Percentiles rank a stretch among this genome's conserved stretches.
Conservation (phyloP, 2,113 vertebrate species). For the Galeopterus variegatus region DNA sequence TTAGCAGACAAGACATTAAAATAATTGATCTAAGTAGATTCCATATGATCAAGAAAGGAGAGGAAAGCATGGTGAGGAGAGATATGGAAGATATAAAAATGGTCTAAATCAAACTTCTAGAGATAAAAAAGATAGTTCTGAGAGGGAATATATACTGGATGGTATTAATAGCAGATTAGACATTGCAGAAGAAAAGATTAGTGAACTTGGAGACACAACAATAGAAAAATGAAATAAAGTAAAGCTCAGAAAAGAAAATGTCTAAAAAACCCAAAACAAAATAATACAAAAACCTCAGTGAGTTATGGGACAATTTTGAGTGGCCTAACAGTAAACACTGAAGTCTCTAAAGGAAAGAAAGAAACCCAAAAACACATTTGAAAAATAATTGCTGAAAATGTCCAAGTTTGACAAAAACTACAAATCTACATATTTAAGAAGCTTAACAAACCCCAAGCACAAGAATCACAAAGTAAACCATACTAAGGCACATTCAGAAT, state of each 20-base stretch:
- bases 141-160: background rate
- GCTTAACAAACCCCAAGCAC: background rate
- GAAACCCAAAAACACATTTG: background rate
- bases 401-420: background rate
- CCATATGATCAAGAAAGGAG: background rate
- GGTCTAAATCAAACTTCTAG: background rate
- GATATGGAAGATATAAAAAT: background rate
- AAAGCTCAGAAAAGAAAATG: background rate
- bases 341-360: background rate
- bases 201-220: background rate
- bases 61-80: background rate
- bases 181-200: background rate
- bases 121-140: background rate
- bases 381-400: background rate
- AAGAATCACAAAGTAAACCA: background rate
- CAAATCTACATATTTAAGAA: background rate
- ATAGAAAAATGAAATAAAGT: slow-evolving; percentile 31
- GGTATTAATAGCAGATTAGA: background rate
- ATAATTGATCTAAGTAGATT: background rate
- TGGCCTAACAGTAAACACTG: background rate
- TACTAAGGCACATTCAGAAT: background rate
- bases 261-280: background rate
- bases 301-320: background rate
- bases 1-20: background rate
- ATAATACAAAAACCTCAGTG: background rate